Conservation (phyloP, 1,140 invertebrate genomes). For the Ganaspis sp. region DNA sequence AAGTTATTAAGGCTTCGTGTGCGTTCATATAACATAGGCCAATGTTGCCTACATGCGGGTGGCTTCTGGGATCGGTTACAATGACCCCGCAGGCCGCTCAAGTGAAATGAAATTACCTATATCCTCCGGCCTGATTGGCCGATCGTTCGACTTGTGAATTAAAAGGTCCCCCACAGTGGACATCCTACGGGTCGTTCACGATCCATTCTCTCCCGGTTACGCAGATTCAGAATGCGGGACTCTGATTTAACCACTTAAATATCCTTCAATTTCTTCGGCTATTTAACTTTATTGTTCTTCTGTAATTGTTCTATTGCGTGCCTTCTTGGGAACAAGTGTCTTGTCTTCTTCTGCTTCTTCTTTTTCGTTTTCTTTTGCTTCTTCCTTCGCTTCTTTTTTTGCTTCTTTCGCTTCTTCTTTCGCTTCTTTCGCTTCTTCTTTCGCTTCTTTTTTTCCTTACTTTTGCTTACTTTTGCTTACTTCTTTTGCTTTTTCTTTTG, state of each 20-base stretch:
- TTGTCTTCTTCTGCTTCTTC: too few species aligned
- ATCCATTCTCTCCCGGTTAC: constrained; percentile 39
- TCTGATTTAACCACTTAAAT: constrained; percentile 8
- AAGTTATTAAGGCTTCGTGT: constrained; percentile 72
- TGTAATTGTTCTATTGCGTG: too few species aligned
- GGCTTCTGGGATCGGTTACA: constrained; percentile 69
- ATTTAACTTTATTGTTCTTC: too few species aligned
- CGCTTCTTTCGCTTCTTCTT: too few species aligned
- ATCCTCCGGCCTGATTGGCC: constrained; percentile 65
- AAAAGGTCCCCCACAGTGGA: constrained; percentile 59
- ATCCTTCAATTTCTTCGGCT: not conserved
- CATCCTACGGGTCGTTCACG: constrained; percentile 47
- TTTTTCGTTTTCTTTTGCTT: too few species aligned
- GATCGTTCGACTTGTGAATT: constrained; percentile 65
- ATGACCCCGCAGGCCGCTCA: constrained; percentile 64
- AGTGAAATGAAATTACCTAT: constrained; percentile 70
- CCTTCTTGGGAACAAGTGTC: not conserved
- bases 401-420: too few species aligned
- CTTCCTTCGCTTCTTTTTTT: too few species aligned
- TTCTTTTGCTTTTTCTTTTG: too few species aligned
- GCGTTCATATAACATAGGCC: constrained; percentile 58
- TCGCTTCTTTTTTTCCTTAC: too few species aligned
- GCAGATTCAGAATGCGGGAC: constrained; percentile 20
- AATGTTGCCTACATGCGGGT: constrained; percentile 65
- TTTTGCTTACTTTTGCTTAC: too few species aligned